Evolutionary conservation across 2,888 invertebrate genomes (phyloP).

Genomic region (Drosophila kambysellisi): DNA sequence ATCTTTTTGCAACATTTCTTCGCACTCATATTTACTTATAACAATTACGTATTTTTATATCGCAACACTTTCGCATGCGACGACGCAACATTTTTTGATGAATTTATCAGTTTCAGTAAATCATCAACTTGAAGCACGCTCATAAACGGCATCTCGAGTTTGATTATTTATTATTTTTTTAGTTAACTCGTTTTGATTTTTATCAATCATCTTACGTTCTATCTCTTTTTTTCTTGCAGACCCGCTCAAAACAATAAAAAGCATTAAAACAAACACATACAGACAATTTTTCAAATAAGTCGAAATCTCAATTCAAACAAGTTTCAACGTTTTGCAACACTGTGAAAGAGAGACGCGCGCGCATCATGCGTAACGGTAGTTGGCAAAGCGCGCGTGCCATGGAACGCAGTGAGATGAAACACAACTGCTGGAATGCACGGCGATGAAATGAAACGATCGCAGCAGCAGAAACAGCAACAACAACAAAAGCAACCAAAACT

Average conservation of each 20-base stretch:
- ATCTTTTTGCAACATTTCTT: conserved; percentile 3
- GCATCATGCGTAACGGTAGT: conserved; percentile 55
- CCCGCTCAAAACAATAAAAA: conserved; percentile 35
- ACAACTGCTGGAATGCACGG: conserved; percentile 45
- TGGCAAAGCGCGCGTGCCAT: conserved; percentile 52
- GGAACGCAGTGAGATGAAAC: conserved; percentile 57
- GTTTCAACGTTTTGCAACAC: conserved; percentile 44
- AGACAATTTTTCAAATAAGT: conserved; percentile 3
- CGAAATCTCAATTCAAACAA: conserved; percentile 1
- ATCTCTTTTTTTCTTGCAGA: conserved; percentile 78
- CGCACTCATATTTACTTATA: conserved; percentile 12
- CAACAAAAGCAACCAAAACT: conserved; percentile 23
- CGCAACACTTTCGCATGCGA: conserved; percentile 7
- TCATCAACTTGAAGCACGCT: conserved; percentile 31
- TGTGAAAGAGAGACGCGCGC: conserved; percentile 40
- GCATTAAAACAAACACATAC: conserved; percentile 14
- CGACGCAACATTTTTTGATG: conserved; percentile 4
- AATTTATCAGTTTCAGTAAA: background rate
- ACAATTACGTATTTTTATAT: conserved; percentile 19
- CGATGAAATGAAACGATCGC: conserved; percentile 37
- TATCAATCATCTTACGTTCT: conserved; percentile 42
- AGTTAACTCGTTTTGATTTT: conserved; percentile 10
- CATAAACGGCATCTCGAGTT: conserved; percentile 28
- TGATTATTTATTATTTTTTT: conserved; percentile 1
- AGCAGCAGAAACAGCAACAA: conserved; percentile 12